Conservation (phyloP, 2,797 vertebrate genomes). For the Pseudochirops corinnae region DNA sequence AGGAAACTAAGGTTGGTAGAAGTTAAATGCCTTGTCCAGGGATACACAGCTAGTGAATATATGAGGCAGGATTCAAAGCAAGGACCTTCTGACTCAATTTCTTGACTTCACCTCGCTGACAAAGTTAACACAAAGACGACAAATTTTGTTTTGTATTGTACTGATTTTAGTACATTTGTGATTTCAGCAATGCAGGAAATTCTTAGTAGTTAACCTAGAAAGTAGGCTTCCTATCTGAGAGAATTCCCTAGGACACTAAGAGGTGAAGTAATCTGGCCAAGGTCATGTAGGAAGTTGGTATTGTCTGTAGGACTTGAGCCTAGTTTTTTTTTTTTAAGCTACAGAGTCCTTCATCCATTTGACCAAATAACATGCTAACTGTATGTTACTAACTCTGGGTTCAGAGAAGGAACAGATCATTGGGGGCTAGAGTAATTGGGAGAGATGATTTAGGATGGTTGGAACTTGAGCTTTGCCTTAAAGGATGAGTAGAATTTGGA, state of each 20-base stretch:
- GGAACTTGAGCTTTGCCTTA: not conserved
- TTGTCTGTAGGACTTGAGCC: not conserved
- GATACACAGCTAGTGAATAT: not conserved
- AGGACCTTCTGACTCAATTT: not conserved
- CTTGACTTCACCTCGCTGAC: not conserved
- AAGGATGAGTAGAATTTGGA: not conserved
- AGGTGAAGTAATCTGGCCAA: not conserved
- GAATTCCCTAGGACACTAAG: not conserved
- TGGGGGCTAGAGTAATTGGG: not conserved
- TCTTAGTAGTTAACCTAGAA: not conserved
- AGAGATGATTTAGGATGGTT: not conserved
- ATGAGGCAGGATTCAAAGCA: not conserved
- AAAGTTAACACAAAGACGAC: not conserved
- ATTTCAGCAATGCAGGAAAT: not conserved
- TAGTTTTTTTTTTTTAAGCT: not conserved
- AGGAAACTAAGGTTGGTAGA: not conserved
- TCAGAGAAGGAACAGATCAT: not conserved
- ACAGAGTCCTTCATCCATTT: not conserved
- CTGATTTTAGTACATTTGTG: not conserved
- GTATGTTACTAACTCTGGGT: not conserved
- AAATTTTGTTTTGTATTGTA: not conserved
- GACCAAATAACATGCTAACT: not conserved
- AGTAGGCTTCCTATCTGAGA: not conserved
- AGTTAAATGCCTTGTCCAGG: not conserved
- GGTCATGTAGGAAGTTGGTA: not conserved